phyloP scores from a whole-genome alignment of 23 tunicate genomes.

The Corella eumyota region DNA sequence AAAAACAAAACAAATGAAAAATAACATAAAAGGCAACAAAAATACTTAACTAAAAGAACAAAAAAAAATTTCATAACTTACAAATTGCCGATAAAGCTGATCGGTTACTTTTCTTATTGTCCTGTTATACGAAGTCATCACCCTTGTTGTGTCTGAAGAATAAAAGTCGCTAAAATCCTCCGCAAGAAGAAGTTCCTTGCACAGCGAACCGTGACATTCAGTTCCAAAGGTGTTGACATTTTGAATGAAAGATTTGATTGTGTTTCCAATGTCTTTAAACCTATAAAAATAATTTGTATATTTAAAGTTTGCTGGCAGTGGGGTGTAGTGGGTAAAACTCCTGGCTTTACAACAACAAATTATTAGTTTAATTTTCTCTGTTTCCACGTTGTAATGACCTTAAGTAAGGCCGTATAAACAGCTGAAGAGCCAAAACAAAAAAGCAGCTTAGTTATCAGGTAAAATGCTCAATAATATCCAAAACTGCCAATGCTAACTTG shows the following conservation, averaged over 20 bases:
- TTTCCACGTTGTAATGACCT: no score
- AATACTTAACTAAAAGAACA: not conserved
- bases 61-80: constrained; percentile 11
- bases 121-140: constrained; percentile 10
- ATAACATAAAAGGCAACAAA: no score
- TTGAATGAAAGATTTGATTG: constrained; percentile 28
- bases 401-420: no score
- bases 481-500: no score
- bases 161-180: constrained; percentile 32
- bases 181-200: constrained; percentile 16
- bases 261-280: constrained; percentile 48
- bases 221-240: constrained; percentile 36
- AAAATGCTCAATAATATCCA: no score
- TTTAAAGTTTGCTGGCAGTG: no score
- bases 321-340: no score
- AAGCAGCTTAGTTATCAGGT: no score
- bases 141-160: constrained; percentile 16
- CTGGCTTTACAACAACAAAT: no score
- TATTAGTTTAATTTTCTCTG: no score
- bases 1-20: not conserved
- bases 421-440: no score
- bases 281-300: no score
- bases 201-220: constrained; percentile 34
- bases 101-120: constrained; percentile 18
- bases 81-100: constrained; percentile 57